phyloP scores from a whole-genome alignment of 2,888 invertebrate species.

The Leucophenga maculata region DNA sequence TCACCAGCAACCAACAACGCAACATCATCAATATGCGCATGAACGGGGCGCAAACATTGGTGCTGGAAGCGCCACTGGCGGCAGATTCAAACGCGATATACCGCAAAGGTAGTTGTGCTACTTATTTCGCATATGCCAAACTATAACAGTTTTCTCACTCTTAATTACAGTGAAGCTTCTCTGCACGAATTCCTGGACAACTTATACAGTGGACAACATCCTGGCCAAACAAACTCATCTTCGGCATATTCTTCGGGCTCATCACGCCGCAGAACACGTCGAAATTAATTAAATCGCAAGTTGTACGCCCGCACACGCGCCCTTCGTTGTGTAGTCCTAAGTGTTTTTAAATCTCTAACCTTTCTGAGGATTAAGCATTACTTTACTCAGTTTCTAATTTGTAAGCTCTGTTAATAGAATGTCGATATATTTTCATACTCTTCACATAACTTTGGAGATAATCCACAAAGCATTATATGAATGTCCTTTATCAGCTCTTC shows the following conservation, averaged over 20 bases:
- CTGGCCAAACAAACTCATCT: conserved; percentile 57
- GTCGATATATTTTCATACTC: too few species aligned
- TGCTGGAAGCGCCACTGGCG: conserved; percentile 48
- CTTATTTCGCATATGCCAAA: background rate
- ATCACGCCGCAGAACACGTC: conserved; percentile 67
- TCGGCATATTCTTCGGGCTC: conserved; percentile 58
- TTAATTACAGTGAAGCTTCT: conserved; percentile 66
- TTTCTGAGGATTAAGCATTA: conserved; percentile 18
- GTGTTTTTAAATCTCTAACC: conserved; percentile 59
- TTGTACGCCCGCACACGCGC: background rate
- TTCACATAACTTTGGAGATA: too few species aligned
- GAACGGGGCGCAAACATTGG: conserved; percentile 52
- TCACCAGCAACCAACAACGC: conserved; percentile 53
- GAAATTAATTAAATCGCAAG: conserved; percentile 59
- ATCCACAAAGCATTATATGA: too few species aligned
- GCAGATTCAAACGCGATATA: conserved; percentile 51
- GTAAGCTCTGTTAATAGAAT: too few species aligned
- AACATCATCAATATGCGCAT: conserved; percentile 54
- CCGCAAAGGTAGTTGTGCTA: conserved; percentile 38
- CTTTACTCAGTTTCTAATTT: conserved; percentile 33
- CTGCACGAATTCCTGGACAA: conserved; percentile 72
- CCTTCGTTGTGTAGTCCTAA: conserved; percentile 39
- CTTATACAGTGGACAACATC: conserved; percentile 72
- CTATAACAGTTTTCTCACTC: background rate
- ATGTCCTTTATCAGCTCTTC: too few species aligned